Evolutionary conservation across 2,888 invertebrate genomes (phyloP).

Genomic region (Chorisops tibialis): DNA sequence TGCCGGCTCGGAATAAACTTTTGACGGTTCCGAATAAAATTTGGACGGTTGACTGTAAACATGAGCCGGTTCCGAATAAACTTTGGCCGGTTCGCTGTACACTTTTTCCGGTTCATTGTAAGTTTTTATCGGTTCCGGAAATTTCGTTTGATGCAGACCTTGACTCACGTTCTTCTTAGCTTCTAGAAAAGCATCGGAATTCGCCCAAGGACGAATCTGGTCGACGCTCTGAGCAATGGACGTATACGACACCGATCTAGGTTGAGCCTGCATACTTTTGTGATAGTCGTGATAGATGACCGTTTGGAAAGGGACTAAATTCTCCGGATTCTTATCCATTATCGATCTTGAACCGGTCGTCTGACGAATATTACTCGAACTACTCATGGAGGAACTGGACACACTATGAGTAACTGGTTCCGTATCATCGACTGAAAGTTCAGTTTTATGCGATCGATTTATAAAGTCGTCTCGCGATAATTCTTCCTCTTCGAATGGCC

Average conservation of each 20-base stretch:
- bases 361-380: constrained; percentile 45
- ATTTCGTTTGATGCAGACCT: constrained; percentile 46
- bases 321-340: constrained; percentile 43
- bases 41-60: constrained; percentile 55
- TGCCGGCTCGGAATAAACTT: constrained; percentile 59
- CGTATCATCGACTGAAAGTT: constrained; percentile 59
- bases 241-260: constrained; percentile 57
- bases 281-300: constrained; percentile 53
- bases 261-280: constrained; percentile 46
- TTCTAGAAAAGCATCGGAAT: constrained; percentile 42
- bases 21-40: constrained; percentile 60
- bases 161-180: constrained; percentile 48
- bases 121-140: constrained; percentile 56
- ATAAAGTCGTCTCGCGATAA: constrained; percentile 39
- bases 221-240: constrained; percentile 53
- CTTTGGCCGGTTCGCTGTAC: constrained; percentile 56
- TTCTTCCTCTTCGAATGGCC: constrained; percentile 25
- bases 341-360: constrained; percentile 46
- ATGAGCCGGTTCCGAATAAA: constrained; percentile 55
- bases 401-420: constrained; percentile 54
- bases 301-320: constrained; percentile 55
- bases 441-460: constrained; percentile 58
- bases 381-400: constrained; percentile 35
- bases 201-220: constrained; percentile 43
- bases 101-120: constrained; percentile 56